A percentile compares a stretch with the other conserved stretches of the same genome.
These are phyloP conservation scores for Calameuta idolon DNA, from an alignment of 2,888 invertebrate genomes.

Conservation along the genomic window DNA sequence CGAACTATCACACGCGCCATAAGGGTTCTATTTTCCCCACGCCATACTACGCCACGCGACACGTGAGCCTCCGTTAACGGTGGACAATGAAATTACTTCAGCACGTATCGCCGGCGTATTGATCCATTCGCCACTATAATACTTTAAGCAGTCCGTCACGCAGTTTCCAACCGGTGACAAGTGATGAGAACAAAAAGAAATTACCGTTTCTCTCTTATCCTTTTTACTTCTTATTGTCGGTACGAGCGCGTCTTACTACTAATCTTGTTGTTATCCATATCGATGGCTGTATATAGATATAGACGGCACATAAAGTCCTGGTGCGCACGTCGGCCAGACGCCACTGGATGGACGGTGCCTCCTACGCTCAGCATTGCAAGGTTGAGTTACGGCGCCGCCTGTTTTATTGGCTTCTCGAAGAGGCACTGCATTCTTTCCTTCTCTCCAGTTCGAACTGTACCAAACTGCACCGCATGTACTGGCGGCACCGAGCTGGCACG, in stretches of 20 bases:
- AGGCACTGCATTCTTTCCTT: constrained; percentile 34
- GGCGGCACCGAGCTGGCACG: neutral
- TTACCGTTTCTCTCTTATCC: neutral
- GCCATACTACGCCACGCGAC: constrained; percentile 45
- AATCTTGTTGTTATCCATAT: neutral
- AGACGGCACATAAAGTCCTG: neutral
- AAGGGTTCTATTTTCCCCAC: constrained; percentile 18
- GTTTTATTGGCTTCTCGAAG: constrained; percentile 29
- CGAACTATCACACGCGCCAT: constrained; percentile 40
- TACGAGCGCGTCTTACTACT: neutral
- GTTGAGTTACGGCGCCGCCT: constrained; percentile 27
- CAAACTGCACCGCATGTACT: constrained; percentile 26
- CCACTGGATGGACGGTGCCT: neutral
- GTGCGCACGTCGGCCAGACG: neutral
- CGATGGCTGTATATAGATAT: neutral
- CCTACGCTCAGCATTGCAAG: constrained; percentile 16
- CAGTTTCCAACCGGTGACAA: neutral
- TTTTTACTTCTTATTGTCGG: neutral
- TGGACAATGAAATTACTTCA: constrained; percentile 62
- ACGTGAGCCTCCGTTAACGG: constrained; percentile 56
- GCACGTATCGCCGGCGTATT: constrained; percentile 57
- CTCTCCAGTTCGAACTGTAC: constrained; percentile 34
- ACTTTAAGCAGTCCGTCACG: neutral
- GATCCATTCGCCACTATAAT: constrained; percentile 41
- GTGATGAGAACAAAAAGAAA: neutral